phyloP scores from a whole-genome alignment of 2,888 invertebrate genomes.

The Rotaria macrura region DNA sequence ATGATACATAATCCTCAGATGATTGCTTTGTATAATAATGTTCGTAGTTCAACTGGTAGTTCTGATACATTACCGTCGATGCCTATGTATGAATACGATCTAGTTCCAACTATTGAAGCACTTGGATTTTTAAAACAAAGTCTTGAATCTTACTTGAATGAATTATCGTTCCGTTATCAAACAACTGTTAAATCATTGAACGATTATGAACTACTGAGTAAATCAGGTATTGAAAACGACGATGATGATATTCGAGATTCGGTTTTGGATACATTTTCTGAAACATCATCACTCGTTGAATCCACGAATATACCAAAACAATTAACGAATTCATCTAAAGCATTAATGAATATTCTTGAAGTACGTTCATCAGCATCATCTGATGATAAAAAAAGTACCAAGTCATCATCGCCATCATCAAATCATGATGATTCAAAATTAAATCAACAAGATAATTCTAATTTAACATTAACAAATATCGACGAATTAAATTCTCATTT shows the following conservation, averaged over 20 bases:
- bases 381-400: not conserved
- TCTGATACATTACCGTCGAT: not conserved
- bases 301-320: not conserved
- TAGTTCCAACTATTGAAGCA: not conserved
- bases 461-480: not conserved
- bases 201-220: not conserved
- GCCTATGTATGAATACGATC: conserved; percentile 12
- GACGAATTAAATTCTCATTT: not conserved
- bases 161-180: not conserved
- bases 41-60: not conserved
- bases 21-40: not conserved
- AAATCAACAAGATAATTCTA: not conserved
- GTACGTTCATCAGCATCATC: not conserved
- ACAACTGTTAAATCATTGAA: not conserved
- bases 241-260: conserved; percentile 10
- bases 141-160: not conserved
- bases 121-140: conserved; percentile 14
- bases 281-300: not conserved
- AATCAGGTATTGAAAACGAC: not conserved
- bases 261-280: not conserved
- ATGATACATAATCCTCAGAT: not conserved
- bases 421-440: not conserved
- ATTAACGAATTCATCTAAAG: not conserved
- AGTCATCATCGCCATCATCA: not conserved
- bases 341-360: not conserved